These are phyloP conservation scores for Myotis brandtii DNA, from an alignment of 2,113 vertebrate species.

Conservation along the genomic window DNA sequence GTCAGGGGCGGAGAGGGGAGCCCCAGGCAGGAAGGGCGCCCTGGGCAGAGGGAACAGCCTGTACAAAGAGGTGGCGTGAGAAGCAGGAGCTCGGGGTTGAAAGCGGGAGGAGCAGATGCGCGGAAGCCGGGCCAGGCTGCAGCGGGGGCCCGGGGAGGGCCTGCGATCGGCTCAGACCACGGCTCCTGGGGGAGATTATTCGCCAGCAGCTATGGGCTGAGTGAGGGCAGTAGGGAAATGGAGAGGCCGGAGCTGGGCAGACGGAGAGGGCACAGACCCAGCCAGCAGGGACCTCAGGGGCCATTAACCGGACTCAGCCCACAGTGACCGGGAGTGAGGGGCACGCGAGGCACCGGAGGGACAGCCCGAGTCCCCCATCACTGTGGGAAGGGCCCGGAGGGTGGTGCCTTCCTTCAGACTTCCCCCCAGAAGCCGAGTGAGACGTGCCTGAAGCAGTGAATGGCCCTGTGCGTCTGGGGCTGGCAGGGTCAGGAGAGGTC, in stretches of 20 bases:
- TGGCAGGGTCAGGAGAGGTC: neutral
- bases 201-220: neutral
- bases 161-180: accelerated
- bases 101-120: accelerated
- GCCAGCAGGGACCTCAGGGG: accelerated
- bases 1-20: neutral
- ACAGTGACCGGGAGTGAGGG: neutral
- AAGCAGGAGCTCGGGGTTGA: neutral
- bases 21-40: neutral
- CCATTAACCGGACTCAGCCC: accelerated
- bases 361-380: neutral
- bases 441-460: accelerated
- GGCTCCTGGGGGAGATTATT: neutral
- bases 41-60: neutral
- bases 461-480: neutral
- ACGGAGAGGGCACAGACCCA: neutral
- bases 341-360: accelerated
- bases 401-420: neutral
- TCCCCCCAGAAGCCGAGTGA: no score
- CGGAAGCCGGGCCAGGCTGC: accelerated
- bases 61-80: accelerated
- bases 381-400: accelerated
- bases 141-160: accelerated
- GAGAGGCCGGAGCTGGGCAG: neutral
- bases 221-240: neutral